Percentiles rank a stretch among this genome's conserved stretches.
phyloP scores from a whole-genome alignment of 2,113 vertebrate species.

The Numenius arquata region DNA sequence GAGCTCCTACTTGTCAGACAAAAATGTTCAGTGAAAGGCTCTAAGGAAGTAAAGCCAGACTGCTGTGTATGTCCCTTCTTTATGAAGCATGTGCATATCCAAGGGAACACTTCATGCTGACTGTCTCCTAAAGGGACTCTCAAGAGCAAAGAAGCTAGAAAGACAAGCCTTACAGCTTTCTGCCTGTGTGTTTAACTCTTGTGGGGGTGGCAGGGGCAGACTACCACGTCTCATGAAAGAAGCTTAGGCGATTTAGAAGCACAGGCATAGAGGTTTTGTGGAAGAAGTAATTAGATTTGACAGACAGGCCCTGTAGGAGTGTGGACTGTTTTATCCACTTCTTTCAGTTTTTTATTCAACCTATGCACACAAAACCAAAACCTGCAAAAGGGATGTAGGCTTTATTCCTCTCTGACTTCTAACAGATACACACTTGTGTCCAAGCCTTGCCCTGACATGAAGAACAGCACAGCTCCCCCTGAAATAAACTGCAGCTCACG shows the following conservation, averaged over 20 bases:
- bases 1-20: background rate
- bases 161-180: background rate
- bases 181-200: background rate
- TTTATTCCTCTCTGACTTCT: background rate
- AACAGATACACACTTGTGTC: background rate
- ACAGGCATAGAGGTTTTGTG: background rate
- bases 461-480: background rate
- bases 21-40: background rate
- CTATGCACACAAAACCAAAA: background rate
- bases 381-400: background rate
- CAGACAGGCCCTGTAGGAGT: background rate
- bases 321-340: background rate
- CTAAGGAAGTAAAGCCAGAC: background rate
- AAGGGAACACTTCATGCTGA: background rate
- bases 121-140: background rate
- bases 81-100: background rate
- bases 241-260: background rate
- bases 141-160: background rate
- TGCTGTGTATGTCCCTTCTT: background rate
- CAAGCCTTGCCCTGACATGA: background rate
- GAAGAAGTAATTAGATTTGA: background rate
- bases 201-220: background rate
- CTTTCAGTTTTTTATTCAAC: background rate
- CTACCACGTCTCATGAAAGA: accelerated
- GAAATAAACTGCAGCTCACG: slow-evolving; percentile 11